A percentile compares a stretch with the other conserved stretches of the same genome.
Evolutionary conservation across 2,113 vertebrate genomes (phyloP).

Genomic region (Ascaphus truei): DNA sequence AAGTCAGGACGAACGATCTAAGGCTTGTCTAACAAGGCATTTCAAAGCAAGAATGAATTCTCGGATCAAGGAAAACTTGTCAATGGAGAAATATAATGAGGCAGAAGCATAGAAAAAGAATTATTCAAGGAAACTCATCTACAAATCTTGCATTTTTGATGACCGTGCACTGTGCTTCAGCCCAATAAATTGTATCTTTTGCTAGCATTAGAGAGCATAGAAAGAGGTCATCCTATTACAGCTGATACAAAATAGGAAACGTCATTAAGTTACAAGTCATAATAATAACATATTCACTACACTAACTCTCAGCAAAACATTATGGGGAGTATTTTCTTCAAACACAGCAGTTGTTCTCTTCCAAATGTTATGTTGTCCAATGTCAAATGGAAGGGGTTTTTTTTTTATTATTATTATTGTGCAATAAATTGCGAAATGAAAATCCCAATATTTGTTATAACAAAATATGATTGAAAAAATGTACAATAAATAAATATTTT

Average conservation of each 20-base stretch:
- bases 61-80: slow-evolving; percentile 46
- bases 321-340: no score
- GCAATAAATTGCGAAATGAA: no score
- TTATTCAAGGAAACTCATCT: slow-evolving; percentile 52
- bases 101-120: slow-evolving; percentile 44
- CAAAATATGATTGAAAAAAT: no score
- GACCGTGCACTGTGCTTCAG: slow-evolving; percentile 28
- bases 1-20: slow-evolving; percentile 43
- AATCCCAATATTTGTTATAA: no score
- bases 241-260: not conserved
- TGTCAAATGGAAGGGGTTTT: no score
- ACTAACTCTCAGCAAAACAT: no score
- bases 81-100: slow-evolving; percentile 52
- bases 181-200: not conserved
- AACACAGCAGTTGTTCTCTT: no score
- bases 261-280: no score
- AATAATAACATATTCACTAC: no score
- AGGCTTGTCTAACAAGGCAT: slow-evolving; percentile 55
- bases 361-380: no score
- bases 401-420: no score
- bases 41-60: slow-evolving; percentile 56
- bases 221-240: not conserved
- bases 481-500: no score
- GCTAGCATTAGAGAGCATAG: slow-evolving; percentile 9
- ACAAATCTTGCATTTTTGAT: slow-evolving; percentile 40